Base-by-base conservation (phyloP, 2,888 invertebrate species). In the Thera britannica region DNA sequence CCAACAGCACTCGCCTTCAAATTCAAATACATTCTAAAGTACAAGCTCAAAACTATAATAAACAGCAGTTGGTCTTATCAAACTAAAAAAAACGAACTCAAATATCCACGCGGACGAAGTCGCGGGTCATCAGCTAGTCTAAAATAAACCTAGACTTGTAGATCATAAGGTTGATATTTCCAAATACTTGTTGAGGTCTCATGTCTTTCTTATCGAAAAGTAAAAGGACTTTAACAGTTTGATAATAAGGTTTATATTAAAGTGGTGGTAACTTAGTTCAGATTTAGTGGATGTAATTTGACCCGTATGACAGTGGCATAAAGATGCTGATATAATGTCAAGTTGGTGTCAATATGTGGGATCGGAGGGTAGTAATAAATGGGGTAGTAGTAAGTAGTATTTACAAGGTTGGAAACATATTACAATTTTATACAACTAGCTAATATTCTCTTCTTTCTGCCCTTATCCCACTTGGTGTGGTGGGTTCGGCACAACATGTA, bases 241-340 rank as follows among this genome's bases (percentile, higher is more conserved):
- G 9, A 0, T 2, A 2, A 9, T 65, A 65, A 60, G 55, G 23
- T 55, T 55, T 2, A 49, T 38, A 38, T 35, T 35, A 2, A 49
- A 2, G 11, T 58, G 3, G 0, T 3, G 46, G 46, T n/a, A 44
- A 7, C 2, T 59, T 54, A 9, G 44, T 7, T 23, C 2, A 9
- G 55, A 12, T 49, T 23, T 36, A 49, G 4, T 48, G 46, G 60
- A 65, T 51, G 57, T 66, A 46, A 67, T 62, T 44, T 59, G 58
- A 67, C 55, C 67, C 67, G 58, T 67, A 62, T 62, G 67, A 23
- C 58, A 38, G 48, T 59, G 67, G 55, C 9, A 69, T 70, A 72
- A 70, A 68, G 63, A 67, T 69, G 65, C 54, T 67, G 60, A 57
- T 69, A 52, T 52, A 60, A 68, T 65, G 46, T 58, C 54, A 56